phyloP scores from a whole-genome alignment of 2,113 vertebrate genomes.

The Diphyllodes magnificus region DNA sequence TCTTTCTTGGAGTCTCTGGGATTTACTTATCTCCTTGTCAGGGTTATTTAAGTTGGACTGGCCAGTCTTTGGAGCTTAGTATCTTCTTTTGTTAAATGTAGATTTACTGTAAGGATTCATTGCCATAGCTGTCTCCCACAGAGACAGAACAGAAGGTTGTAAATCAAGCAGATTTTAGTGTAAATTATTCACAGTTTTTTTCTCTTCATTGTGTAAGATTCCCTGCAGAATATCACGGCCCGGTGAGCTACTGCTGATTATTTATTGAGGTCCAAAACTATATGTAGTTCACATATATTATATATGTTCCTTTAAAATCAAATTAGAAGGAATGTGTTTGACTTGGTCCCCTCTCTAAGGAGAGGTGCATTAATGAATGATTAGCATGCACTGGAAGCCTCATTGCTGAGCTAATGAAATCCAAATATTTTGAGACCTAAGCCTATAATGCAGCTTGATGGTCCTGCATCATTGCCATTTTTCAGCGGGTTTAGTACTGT shows the following conservation, averaged over 20 bases:
- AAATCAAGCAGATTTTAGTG: constrained; percentile 25
- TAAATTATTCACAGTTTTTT: constrained; percentile 34
- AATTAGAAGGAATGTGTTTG: not conserved
- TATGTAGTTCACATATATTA: not conserved
- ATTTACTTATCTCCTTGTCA: not conserved
- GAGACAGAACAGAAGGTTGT: constrained; percentile 41
- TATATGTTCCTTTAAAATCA: not conserved
- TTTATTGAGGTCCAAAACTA: not conserved
- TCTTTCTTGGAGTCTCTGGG: not conserved
- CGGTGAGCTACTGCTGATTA: not conserved
- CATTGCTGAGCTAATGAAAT: not conserved
- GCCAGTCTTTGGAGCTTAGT: not conserved
- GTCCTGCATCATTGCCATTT: not conserved
- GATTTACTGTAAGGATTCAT: not conserved
- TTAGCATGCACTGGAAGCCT: not conserved
- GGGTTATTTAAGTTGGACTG: not conserved
- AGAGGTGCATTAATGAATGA: not conserved
- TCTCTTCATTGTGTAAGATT: not conserved
- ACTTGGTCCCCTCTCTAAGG: not conserved
- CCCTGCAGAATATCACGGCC: not conserved
- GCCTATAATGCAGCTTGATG: not conserved
- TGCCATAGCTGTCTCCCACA: not conserved
- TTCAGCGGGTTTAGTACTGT: not conserved
- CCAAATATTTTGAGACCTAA: not conserved
- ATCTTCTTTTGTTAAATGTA: not conserved